Base-by-base conservation (phyloP, 2,888 invertebrate genomes). In the Papilio demoleus region DNA sequence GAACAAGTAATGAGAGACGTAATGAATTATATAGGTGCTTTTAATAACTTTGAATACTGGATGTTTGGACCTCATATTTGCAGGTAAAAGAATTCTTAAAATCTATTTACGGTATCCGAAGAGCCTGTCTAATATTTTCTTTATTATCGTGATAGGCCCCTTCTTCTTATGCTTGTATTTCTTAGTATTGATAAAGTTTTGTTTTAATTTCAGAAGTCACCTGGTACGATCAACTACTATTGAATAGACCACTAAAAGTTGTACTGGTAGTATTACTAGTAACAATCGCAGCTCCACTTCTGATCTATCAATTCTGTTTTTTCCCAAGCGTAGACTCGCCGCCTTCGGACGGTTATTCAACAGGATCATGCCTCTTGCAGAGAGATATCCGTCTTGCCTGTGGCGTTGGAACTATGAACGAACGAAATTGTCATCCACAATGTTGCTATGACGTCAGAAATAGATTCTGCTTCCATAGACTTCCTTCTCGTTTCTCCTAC, bases 401-500 rank as follows among this genome's bases (percentile, higher is more conserved):
- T 70, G 92, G 93, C 2, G n/a, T 72, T 0, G 90, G 86, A 0
- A 75, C 79, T 19, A 76, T 86, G 0, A 68, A 84, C 0, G 77
- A 79, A 12, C 71, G 76, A 0, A 76, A 88, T 65, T 94, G 94
- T 71, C 86, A 86, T 47, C 72, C 78, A 0, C 87, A 91, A 70
- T 94, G 94, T 74, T 94, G 94, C 73, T 94, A 93, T 77, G 92
- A 93, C 69, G 76, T 81, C 1, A 79, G 78, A 19, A 79, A 79
- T 11, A 60, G 81, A n/a, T 68, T 87, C 22, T 94, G 94, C 74
- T 94, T 87, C 73, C 94, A 94, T 72, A 85, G 93, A 65, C 81
- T 89, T 17, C 94, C 94, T 0, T 93, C 94, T 0, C 81, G 89
- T 63, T 93, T 93, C 76, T 90, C 92, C 1, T 94, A 93, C 73